phyloP scores from a whole-genome alignment of 2,888 invertebrate genomes.

The Malacosoma neustria region DNA sequence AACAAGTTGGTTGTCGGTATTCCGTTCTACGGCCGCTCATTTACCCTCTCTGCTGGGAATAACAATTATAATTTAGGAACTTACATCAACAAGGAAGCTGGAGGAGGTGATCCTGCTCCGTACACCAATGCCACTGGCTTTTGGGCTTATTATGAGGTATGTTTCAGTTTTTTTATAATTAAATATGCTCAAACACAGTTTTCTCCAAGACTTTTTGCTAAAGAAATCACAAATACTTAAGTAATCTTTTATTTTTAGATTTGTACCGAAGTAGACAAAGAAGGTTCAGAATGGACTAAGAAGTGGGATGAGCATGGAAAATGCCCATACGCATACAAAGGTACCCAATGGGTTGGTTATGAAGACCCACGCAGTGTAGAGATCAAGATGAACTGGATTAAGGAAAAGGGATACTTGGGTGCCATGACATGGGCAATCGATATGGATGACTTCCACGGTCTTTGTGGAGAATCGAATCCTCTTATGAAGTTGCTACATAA shows the following conservation, averaged over 20 bases:
- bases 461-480: constrained; percentile 86
- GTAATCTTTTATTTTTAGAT: constrained; percentile 68
- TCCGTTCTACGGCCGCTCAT: constrained; percentile 92
- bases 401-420: constrained; percentile 83
- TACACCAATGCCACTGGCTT: constrained; percentile 92
- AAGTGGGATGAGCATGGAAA: constrained; percentile 89
- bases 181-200: too few species aligned
- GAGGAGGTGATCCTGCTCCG: constrained; percentile 88
- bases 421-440: constrained; percentile 96
- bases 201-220: too few species aligned
- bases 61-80: constrained; percentile 89
- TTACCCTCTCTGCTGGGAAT: constrained; percentile 86
- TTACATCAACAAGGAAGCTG: constrained; percentile 92
- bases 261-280: constrained; percentile 82
- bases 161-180: too few species aligned
- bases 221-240: too few species aligned
- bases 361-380: constrained; percentile 87
- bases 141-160: constrained; percentile 88
- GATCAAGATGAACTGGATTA: constrained; percentile 93
- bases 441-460: constrained; percentile 91
- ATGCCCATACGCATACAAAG: constrained; percentile 90
- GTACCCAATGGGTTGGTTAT: constrained; percentile 93
- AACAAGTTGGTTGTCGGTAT: constrained; percentile 92
- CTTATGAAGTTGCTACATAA: constrained; percentile 82
- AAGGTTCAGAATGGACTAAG: constrained; percentile 84